Conservation (phyloP, 2,888 invertebrate genomes). For the Pecten maximus region DNA sequence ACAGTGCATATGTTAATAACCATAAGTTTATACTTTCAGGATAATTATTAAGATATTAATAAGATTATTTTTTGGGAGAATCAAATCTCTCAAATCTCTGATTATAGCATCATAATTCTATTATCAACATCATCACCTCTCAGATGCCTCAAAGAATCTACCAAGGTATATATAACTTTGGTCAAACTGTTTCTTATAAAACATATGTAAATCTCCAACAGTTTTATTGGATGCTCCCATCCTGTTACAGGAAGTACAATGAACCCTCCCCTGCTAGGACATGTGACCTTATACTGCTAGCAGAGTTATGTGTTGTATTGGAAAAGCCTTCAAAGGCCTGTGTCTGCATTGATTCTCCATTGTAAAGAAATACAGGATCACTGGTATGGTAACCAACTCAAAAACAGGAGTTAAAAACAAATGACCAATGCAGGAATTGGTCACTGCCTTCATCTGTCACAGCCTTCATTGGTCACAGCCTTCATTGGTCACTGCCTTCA, state of each 20-base stretch:
- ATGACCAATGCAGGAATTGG: too few species aligned
- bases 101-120: too few species aligned
- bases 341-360: neutral
- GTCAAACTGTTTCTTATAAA: conserved; percentile 18
- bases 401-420: too few species aligned
- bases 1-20: too few species aligned
- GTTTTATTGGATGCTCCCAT: conserved; percentile 10
- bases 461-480: too few species aligned
- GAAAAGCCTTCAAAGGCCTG: neutral
- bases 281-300: neutral
- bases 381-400: too few species aligned
- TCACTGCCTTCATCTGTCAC: too few species aligned
- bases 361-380: neutral
- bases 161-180: neutral
- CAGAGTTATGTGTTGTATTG: neutral
- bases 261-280: neutral
- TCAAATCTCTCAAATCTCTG: too few species aligned
- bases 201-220: conserved; percentile 9
- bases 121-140: neutral
- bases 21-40: too few species aligned
- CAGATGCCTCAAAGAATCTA: neutral
- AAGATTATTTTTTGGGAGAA: too few species aligned
- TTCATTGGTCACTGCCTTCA: too few species aligned
- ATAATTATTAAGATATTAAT: too few species aligned
- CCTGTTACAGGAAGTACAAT: neutral